Evolutionary conservation across 2,113 vertebrate species (phyloP).

Genomic region (Apteryx owenii): DNA sequence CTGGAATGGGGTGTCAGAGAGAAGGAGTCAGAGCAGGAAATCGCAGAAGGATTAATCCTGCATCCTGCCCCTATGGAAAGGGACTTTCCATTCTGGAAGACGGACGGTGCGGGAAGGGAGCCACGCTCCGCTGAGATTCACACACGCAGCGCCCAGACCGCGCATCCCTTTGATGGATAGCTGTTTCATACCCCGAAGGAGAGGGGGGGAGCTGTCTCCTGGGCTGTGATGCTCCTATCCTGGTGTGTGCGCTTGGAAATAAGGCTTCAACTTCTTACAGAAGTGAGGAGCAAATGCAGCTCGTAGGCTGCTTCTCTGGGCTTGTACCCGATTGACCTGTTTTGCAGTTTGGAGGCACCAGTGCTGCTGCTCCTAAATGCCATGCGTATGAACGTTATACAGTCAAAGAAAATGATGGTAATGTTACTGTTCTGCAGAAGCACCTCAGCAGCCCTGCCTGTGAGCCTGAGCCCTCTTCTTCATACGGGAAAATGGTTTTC

Average conservation of each 20-base stretch:
- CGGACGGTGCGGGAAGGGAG: background rate
- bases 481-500: fast-evolving
- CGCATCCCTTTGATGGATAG: background rate
- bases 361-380: background rate
- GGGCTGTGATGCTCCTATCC: background rate
- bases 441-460: background rate
- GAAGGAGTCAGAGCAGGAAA: slow-evolving; percentile 8
- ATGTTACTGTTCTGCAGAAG: background rate
- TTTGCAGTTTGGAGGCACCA: background rate
- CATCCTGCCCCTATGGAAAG: background rate
- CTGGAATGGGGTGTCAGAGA: slow-evolving; percentile 14
- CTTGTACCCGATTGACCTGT: background rate
- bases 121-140: fast-evolving
- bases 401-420: background rate
- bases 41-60: background rate
- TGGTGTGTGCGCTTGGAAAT: background rate
- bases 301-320: fast-evolving
- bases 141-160: fast-evolving
- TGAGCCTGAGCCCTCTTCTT: background rate
- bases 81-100: background rate
- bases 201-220: background rate
- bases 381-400: no score
- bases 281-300: fast-evolving
- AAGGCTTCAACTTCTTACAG: background rate
- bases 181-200: background rate